These are phyloP conservation scores for Urosaurus nigricauda DNA, from an alignment of 2,797 vertebrate genomes.

Conservation along the genomic window DNA sequence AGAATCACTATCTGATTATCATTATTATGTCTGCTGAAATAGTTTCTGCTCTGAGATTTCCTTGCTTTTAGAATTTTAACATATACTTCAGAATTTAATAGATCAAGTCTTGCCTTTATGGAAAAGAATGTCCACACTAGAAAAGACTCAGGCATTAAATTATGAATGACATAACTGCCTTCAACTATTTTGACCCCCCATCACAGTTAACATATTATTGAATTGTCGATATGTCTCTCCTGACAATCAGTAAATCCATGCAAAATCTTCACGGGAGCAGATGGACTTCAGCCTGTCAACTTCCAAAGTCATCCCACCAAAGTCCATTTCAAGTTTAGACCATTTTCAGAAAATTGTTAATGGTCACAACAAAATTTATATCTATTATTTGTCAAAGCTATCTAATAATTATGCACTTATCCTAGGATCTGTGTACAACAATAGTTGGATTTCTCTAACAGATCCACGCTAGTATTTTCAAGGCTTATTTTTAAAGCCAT, in stretches of 20 bases:
- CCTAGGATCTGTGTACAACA: constrained; percentile 29
- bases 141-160: neutral
- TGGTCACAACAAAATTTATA: neutral
- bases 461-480: neutral
- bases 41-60: constrained; percentile 56
- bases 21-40: constrained; percentile 31
- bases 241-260: constrained; percentile 49
- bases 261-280: constrained; percentile 6
- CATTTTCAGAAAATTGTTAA: constrained; percentile 1
- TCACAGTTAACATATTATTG: constrained; percentile 31
- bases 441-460: constrained; percentile 37
- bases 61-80: constrained; percentile 66
- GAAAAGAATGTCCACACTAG: neutral
- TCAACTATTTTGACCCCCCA: constrained; percentile 48
- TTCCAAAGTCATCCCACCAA: neutral
- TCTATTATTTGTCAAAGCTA: constrained; percentile 33
- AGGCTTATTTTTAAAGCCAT: constrained; percentile 43
- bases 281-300: neutral
- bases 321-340: neutral
- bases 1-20: constrained; percentile 56
- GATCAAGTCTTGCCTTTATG: constrained; percentile 51
- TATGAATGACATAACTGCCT: constrained; percentile 46
- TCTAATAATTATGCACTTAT: constrained; percentile 56
- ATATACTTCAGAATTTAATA: constrained; percentile 44
- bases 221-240: constrained; percentile 59